Evolutionary conservation across 2,113 vertebrate species (phyloP), one percentile per base, ranked within the genome.

Genomic region (Ceyx melanurus): DNA sequence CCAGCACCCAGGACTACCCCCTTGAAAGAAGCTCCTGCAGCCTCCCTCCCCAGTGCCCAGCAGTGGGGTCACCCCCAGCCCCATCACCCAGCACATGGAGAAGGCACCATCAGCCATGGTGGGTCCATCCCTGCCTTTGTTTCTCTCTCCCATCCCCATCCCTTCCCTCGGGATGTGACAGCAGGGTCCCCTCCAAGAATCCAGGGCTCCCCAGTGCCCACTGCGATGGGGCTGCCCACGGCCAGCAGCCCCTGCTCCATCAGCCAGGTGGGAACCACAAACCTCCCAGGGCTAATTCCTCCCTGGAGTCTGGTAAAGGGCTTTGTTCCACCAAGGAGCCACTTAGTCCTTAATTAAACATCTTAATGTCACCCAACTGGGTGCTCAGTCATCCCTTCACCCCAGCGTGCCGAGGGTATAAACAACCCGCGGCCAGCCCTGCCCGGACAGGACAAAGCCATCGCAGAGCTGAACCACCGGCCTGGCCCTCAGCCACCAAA

Each of bases 151-250:
- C 43, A 2, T 11, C 60, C 45, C 43, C 0, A 3, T 22, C 70
- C 25, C 57, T 75, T 37, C 17, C 35, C 54, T 35, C 2, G 0
- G 45, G 56, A 29, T 6, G 56, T 18, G 70, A 7, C 61, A 35
- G 81, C 53, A 40, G 66, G 6, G 61, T 71, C 74, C 86, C 51
- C 74, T 28, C 43, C 46, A 3, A 40, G 90, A 67, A 33, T 45
- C 9, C 20, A 0, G 33, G 11, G 0, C 0, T 2, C 6, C 65
- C 58, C 80, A 1, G 0, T 3, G 64, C 17, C 28, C 64, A 0
- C 46, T 3, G 61, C 1, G 0, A 19, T 3, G 33, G 45, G 29
- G 54, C 62, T 8, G 82, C 33, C 1, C 3, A 20, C 3, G 15
- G 62, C 65, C 76, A 53, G 58, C 51, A 46, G 46, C 65, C n/a